These are phyloP conservation scores for Oreonectes daqikongensis DNA, from an alignment of 2,797 vertebrate genomes.

Conservation along the genomic window DNA sequence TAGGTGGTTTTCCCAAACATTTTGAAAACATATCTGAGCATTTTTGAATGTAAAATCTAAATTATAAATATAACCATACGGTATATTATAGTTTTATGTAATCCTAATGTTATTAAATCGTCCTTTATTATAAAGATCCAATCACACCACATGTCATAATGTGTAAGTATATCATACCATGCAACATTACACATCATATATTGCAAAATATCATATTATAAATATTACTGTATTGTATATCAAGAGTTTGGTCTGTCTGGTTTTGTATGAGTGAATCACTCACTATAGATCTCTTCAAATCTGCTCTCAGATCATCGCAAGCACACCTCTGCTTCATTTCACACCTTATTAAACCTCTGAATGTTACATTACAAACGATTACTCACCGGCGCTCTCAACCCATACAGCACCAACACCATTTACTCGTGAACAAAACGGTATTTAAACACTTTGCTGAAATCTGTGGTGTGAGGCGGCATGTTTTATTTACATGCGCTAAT, in stretches of 20 bases:
- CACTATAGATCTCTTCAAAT: conserved; percentile 54
- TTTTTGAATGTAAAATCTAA: too few relatives aligned
- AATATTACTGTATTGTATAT: not conserved
- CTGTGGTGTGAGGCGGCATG: conserved; percentile 8
- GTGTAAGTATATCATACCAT: too few relatives aligned
- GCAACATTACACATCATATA: too few relatives aligned
- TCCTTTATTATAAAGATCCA: not conserved
- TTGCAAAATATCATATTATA: not conserved
- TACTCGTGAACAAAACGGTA: conserved; percentile 4
- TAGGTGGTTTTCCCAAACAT: too few relatives aligned
- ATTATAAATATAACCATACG: too few relatives aligned
- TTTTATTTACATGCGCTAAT: conserved; percentile 44
- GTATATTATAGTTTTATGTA: too few relatives aligned
- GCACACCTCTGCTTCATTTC: conserved; percentile 45
- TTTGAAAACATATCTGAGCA: too few relatives aligned
- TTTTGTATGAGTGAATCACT: not conserved
- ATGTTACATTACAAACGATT: conserved; percentile 42
- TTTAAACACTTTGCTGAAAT: conserved; percentile 10
- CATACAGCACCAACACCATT: not conserved
- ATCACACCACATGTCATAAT: not conserved
- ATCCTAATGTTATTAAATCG: too few relatives aligned
- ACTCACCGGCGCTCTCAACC: not conserved
- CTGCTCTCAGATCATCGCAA: conserved; percentile 54
- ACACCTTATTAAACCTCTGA: conserved; percentile 61
- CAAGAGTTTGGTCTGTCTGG: not conserved